Base-by-base conservation (phyloP, 2,797 vertebrate species). In the Discoglossus pictus region DNA sequence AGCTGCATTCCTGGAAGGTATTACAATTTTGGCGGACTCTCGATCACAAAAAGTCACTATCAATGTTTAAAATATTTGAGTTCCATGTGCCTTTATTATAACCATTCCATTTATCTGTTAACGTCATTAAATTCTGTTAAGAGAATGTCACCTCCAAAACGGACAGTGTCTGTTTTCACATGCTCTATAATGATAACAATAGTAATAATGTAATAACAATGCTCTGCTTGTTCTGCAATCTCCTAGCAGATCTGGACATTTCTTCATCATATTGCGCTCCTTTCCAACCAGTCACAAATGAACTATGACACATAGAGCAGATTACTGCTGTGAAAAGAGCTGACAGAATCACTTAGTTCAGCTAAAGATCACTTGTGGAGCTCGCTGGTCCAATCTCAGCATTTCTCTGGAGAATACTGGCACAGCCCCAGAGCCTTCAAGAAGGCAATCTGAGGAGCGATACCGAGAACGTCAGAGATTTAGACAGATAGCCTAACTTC, bases 301-400 rank as follows among this genome's bases (percentile, higher is more conserved):
- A 70, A 52, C 63, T 64, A 63, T 70, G 68, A 70, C 52, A 64
- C 68, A 34, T 50, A 31, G 59, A 56, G 20, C 51, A 52, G 68
- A 70, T 58, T 63, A 64, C 63, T 70, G 56, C 36, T 18, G 17
- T 13, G 65, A 68, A 61, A 52, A 52, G 59, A 69, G 67, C 67
- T 50, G 59, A 44, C 59, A 63, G 25, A 62, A 23, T 38, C 67
- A 70, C 59, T 70, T 70, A 63, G 59, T 31, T 25, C 2, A 21
- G 59, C 42, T 38, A 54, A 54, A 51, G 18, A 69, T 46, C 46
- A 15, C 48, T 54, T 50, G 58, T 48, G 40, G 34, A 51, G 58
- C 58, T 68, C 24, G 5, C 31, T 46, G 27, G 27, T 47, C 8
- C 38, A 25, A 13, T 48, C 42, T 38, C 52, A 27, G 35, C 27